A percentile compares a stretch with the other conserved stretches of the same genome.
These are phyloP conservation scores for Spisula solida DNA, from an alignment of 2,888 invertebrate genomes.

Conservation along the genomic window DNA sequence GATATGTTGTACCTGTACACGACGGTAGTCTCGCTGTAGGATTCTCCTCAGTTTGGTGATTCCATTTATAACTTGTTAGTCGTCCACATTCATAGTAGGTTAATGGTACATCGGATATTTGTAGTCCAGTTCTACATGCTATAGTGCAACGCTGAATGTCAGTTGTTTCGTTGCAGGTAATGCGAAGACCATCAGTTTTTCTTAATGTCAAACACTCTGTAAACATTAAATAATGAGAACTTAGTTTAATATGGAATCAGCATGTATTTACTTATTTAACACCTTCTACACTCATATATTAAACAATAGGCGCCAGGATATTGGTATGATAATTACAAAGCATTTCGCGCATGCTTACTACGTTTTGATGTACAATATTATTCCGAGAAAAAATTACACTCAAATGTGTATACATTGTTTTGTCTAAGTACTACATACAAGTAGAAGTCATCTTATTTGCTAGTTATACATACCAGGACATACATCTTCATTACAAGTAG, in stretches of 20 bases:
- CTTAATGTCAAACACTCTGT: constrained; percentile 28
- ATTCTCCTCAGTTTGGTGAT: constrained; percentile 47
- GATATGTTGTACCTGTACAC: constrained; percentile 38
- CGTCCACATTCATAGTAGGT: constrained; percentile 47
- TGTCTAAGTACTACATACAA: too few relatives aligned
- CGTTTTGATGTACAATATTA: too few relatives aligned
- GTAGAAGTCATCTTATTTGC: too few relatives aligned
- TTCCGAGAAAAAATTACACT: too few relatives aligned
- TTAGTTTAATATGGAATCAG: too few relatives aligned
- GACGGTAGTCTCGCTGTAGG: constrained; percentile 42
- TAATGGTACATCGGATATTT: constrained; percentile 20
- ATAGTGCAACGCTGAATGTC: constrained; percentile 21
- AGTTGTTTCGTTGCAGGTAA: constrained; percentile 33
- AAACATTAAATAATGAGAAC: background rate
- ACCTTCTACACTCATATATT: too few relatives aligned
- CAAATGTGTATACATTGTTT: too few relatives aligned
- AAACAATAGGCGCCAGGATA: too few relatives aligned
- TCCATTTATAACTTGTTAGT: constrained; percentile 48
- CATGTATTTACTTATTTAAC: too few relatives aligned
- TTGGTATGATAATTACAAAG: too few relatives aligned
- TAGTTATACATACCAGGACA: constrained; percentile 47
- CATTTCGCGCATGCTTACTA: too few relatives aligned
- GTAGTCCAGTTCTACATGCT: constrained; percentile 15
- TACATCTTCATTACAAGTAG: constrained; percentile 35
- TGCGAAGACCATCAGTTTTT: constrained; percentile 25